Base-by-base conservation (phyloP, 2,888 invertebrate genomes). In the Sphecodes monilicornis region DNA sequence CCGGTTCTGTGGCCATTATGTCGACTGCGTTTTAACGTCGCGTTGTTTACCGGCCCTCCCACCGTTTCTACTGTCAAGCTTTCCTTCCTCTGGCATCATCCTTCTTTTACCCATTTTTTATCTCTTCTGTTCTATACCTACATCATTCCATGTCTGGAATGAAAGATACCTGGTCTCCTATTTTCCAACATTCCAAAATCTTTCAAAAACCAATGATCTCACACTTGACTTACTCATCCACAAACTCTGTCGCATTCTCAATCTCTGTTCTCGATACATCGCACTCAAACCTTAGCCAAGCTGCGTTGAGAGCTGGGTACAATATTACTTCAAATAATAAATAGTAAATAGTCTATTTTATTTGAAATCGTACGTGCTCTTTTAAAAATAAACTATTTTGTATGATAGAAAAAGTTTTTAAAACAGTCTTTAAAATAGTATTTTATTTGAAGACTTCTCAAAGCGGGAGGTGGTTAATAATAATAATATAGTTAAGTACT, bases 11-110 rank as follows among this genome's bases (percentile, higher is more conserved):
- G 11, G 36, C 76, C 46, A 68, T 73, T 73, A 78, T 36, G 26
- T 69, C 72, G 43, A 29, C 32, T 8, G 26, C n/a, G 50, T 50
- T 70, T 72, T 22, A 76, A 69, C 75, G 60, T 70, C 18, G 50
- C 54, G 77, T 60, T 72, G 78, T 54, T 82, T 66, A n/a, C 43
- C n/a, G 22, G 26, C 26, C 66, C 60, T 50, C 39, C 76, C 5
- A 68, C 75, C 32, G 26, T 68, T 22, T 54, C 46, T 60, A 43
- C 46, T 68, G 78, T 72, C 18, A 46, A 46, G 18, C 46, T 22
- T 50, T 22, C 22, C 18, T 36, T 68, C 60, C 26, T 60, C 60
- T 13, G 16, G 60, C 29, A 1, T 32, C 60, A 29, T 29, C 29
- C 29, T 32, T 13, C 29, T 16, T 60, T 29, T 29, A 60, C 68